Evolutionary conservation across 2,797 vertebrate genomes (phyloP).

Genomic region (Poecilia wingei): DNA sequence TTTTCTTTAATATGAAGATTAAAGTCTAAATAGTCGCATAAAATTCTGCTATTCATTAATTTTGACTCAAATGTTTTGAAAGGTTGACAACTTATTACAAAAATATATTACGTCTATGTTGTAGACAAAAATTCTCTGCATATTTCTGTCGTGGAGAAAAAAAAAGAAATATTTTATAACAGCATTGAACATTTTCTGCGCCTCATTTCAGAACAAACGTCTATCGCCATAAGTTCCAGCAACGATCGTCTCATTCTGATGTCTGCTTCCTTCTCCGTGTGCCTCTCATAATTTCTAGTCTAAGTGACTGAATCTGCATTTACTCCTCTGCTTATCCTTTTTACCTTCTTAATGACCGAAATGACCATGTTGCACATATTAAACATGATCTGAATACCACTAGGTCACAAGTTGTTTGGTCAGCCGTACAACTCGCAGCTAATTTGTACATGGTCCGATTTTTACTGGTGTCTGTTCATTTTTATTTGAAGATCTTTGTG

Average conservation of each 20-base stretch:
- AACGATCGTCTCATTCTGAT: background rate
- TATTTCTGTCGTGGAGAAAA: background rate
- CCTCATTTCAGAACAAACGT: background rate
- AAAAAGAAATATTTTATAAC: background rate
- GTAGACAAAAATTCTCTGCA: background rate
- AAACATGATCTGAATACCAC: background rate
- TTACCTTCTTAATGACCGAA: background rate
- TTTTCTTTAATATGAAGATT: conserved; percentile 1
- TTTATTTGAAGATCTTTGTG: background rate
- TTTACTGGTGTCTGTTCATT: background rate
- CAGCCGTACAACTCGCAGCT: background rate
- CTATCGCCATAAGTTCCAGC: background rate
- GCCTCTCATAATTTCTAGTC: background rate
- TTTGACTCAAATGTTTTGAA: background rate
- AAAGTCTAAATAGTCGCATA: conserved; percentile 15
- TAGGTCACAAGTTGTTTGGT: background rate
- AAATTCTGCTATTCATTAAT: background rate
- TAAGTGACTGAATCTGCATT: background rate
- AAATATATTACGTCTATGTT: background rate
- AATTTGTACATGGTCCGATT: background rate
- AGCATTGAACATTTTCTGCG: background rate
- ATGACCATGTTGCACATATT: background rate
- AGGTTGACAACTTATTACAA: background rate
- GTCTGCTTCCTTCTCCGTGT: background rate
- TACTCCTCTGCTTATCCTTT: background rate